Evolutionary conservation across 92 coral and sea anemone species (phyloP).

Genomic region (Isaurus tuberculatus): DNA sequence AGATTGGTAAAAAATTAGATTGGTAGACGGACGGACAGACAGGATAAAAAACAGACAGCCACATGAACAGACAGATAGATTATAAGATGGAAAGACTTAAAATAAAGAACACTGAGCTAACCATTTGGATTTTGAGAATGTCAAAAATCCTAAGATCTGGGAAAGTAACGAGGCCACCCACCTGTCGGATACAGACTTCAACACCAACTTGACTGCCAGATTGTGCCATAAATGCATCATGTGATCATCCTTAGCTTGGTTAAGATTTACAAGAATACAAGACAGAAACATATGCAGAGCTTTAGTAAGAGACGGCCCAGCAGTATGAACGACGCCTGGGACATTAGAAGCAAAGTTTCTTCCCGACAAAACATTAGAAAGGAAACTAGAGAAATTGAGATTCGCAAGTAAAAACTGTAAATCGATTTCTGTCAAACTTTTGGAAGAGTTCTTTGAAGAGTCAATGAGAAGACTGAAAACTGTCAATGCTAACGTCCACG

Average conservation of each 20-base stretch:
- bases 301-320: conserved; percentile 33
- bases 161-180: background rate
- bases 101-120: too few species aligned
- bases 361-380: conserved; percentile 32
- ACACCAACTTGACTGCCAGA: conserved; percentile 21
- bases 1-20: too few species aligned
- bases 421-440: background rate
- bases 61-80: too few species aligned
- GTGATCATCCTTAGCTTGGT: conserved; percentile 11
- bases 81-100: too few species aligned
- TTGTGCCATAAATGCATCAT: conserved; percentile 32
- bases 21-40: too few species aligned
- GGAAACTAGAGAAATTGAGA: background rate
- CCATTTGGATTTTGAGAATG: too few species aligned
- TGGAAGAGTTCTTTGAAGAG: background rate
- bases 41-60: too few species aligned
- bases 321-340: conserved; percentile 2
- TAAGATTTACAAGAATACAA: conserved; percentile 14
- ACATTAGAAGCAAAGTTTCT: conserved; percentile 1
- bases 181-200: conserved; percentile 44
- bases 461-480: conserved; percentile 26
- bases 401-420: conserved; percentile 7
- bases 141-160: too few species aligned
- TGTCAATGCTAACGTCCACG: conserved; percentile 37
- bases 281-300: conserved; percentile 32